Evolutionary conservation across 2,797 vertebrate genomes (phyloP).

Genomic region (Apogon hyalosoma): DNA sequence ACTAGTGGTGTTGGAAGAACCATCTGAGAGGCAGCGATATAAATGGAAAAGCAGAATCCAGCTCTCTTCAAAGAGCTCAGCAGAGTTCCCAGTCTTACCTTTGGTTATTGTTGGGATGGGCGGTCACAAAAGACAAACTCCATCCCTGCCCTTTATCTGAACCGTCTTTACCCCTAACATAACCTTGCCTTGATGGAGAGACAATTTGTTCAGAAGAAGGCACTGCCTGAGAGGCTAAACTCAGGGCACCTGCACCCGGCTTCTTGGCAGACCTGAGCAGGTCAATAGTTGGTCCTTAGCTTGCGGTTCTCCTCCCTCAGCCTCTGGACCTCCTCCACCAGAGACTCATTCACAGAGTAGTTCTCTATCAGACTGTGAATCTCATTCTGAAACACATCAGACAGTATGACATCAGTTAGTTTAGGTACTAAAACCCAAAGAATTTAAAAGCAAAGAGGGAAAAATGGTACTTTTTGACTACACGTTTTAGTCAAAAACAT

Average conservation of each 20-base stretch:
- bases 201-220: not conserved
- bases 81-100: too few relatives aligned
- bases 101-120: too few relatives aligned
- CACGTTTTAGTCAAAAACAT: too few relatives aligned
- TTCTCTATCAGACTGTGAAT: slow-evolving; percentile 93
- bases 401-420: not conserved
- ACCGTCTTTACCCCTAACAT: not conserved
- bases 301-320: slow-evolving; percentile 94
- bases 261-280: not conserved
- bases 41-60: too few relatives aligned
- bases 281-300: slow-evolving; percentile 93
- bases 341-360: slow-evolving; percentile 93
- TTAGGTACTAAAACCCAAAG: too few relatives aligned
- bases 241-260: not conserved
- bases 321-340: slow-evolving; percentile 95
- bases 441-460: too few relatives aligned
- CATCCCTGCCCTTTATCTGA: too few relatives aligned
- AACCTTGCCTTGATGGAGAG: not conserved
- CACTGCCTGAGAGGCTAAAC: not conserved
- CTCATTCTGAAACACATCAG: slow-evolving; percentile 87
- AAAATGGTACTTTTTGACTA: too few relatives aligned
- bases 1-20: too few relatives aligned
- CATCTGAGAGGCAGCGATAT: too few relatives aligned
- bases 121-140: too few relatives aligned
- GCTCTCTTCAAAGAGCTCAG: too few relatives aligned